Percentiles rank a stretch among this genome's conserved stretches.
Conservation (phyloP, 1,140 invertebrate species). For the Lepidurus packardi region DNA sequence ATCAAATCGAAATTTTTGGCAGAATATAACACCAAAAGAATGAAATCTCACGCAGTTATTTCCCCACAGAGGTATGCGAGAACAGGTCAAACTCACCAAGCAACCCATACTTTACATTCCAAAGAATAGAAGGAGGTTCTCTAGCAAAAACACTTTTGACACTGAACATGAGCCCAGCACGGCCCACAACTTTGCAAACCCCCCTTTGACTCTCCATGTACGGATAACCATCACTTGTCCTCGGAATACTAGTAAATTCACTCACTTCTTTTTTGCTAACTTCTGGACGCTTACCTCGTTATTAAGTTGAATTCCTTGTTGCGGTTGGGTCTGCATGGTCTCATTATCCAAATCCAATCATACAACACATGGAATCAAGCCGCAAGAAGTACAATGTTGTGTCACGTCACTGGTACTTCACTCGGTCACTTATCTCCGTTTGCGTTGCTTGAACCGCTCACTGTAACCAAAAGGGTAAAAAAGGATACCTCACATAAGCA, state of each 20-base stretch:
- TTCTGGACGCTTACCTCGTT: neutral
- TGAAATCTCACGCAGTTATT: neutral
- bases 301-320: slow-evolving; percentile 3
- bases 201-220: neutral
- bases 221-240: neutral
- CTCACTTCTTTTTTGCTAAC: neutral
- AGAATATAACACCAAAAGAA: neutral
- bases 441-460: neutral
- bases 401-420: too few relatives aligned
- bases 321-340: slow-evolving; percentile 4
- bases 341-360: neutral
- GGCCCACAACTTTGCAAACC: neutral
- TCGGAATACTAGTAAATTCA: neutral
- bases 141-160: neutral
- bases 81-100: neutral
- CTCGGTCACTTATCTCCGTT: neutral
- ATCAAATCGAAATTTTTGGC: too few relatives aligned
- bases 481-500: neutral
- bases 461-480: neutral
- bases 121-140: neutral
- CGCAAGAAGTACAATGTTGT: too few relatives aligned
- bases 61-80: neutral
- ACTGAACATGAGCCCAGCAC: neutral
- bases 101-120: slow-evolving; percentile 15
- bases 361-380: neutral